A percentile compares a stretch with the other conserved stretches of the same genome.
phyloP scores from a whole-genome alignment of 1,140 invertebrate genomes.

The Hypsibius dujardini region DNA sequence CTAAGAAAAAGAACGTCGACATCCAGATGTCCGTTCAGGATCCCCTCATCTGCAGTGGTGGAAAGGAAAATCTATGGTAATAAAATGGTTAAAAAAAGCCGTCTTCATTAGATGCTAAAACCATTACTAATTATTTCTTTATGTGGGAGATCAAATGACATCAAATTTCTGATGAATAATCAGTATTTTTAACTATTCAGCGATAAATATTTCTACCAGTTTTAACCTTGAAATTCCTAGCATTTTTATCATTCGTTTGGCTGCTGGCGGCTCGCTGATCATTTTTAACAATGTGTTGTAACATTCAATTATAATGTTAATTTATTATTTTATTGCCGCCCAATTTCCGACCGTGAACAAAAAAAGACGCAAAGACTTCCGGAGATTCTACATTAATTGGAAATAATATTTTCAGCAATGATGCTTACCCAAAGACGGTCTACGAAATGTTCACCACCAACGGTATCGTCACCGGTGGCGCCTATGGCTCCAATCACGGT shows the following conservation, averaged over 20 bases:
- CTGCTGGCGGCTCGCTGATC: too few species aligned
- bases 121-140: too few species aligned
- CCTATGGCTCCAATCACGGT: conserved; percentile 33
- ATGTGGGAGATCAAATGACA: too few species aligned
- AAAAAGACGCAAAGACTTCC: background rate
- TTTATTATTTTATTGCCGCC: background rate
- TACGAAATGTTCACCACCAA: conserved; percentile 13
- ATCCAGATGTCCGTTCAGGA: background rate
- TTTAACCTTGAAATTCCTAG: background rate
- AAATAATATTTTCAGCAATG: background rate
- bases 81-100: background rate
- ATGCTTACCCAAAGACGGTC: conserved; percentile 27
- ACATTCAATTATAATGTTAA: too few species aligned
- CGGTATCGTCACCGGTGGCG: conserved; percentile 34
- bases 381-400: background rate
- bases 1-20: background rate
- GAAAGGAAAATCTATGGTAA: background rate
- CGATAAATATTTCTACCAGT: background rate
- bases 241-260: background rate
- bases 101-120: too few species aligned
- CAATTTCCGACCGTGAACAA: background rate
- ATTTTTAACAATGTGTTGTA: too few species aligned
- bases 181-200: background rate
- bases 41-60: background rate
- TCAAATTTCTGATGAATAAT: too few species aligned